Conservation (phyloP, 2,113 vertebrate genomes). For the Corythoichthys intestinalis region DNA sequence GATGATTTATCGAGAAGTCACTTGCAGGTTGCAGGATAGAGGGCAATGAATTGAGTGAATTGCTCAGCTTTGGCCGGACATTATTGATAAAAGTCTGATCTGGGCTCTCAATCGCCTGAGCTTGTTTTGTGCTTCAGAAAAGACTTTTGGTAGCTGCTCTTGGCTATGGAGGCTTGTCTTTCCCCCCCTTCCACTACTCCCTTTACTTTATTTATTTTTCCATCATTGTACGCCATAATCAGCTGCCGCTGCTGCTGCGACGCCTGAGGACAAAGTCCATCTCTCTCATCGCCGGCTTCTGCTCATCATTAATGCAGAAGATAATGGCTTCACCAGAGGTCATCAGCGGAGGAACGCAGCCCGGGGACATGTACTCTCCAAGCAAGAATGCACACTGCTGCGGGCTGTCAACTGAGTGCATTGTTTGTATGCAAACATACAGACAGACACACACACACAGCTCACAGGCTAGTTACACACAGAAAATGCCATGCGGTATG, state of each 20-base stretch:
- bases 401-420: constrained; percentile 57
- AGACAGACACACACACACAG: constrained; percentile 21
- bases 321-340: constrained; percentile 76
- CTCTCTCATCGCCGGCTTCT: constrained; percentile 70
- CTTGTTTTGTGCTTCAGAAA: constrained; percentile 47
- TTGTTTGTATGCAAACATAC: constrained; percentile 52
- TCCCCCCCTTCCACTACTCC: constrained; percentile 1
- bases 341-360: constrained; percentile 63
- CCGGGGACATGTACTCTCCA: constrained; percentile 62
- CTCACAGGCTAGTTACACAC: neutral
- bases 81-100: constrained; percentile 47
- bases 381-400: constrained; percentile 66
- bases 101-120: constrained; percentile 56
- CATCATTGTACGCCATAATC: constrained; percentile 68
- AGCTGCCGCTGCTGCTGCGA: constrained; percentile 28
- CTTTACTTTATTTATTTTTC: constrained; percentile 25
- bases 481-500: neutral
- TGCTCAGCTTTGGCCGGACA: constrained; percentile 32
- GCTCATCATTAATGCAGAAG: constrained; percentile 75
- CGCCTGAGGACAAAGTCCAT: constrained; percentile 70
- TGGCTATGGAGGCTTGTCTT: constrained; percentile 46
- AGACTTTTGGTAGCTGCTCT: constrained; percentile 60
- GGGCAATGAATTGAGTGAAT: constrained; percentile 13
- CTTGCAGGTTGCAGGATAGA: neutral
- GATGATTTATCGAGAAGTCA: neutral